phyloP scores from a whole-genome alignment of 2,797 vertebrate genomes.

The Gymnothorax javanicus region DNA sequence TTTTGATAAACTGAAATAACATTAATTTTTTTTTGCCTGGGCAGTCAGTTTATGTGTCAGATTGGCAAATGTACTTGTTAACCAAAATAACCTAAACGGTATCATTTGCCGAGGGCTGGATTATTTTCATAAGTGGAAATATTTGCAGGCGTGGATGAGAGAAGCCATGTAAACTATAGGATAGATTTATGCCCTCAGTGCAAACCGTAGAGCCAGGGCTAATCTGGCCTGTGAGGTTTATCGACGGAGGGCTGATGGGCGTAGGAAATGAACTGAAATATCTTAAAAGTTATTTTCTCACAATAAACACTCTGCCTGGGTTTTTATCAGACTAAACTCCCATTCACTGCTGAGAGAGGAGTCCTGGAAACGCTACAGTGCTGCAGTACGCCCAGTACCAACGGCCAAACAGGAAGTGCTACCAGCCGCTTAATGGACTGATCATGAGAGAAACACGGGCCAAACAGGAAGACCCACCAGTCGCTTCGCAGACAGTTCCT shows the following conservation, averaged over 20 bases:
- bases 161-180: neutral
- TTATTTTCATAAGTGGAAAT: constrained; percentile 14
- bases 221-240: neutral
- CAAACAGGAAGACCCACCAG: too few species aligned
- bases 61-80: neutral
- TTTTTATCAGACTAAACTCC: constrained; percentile 14
- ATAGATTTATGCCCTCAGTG: neutral
- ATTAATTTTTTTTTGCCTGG: neutral
- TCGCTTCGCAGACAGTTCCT: too few species aligned
- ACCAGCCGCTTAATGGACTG: neutral
- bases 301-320: constrained; percentile 18
- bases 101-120: neutral
- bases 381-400: neutral
- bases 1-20: neutral
- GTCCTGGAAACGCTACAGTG: neutral
- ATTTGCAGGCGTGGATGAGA: constrained; percentile 18
- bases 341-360: constrained; percentile 45
- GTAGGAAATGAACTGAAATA: constrained; percentile 12
- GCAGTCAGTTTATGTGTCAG: neutral
- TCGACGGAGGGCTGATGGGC: neutral
- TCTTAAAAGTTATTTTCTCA: constrained; percentile 9
- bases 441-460: neutral
- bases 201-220: neutral
- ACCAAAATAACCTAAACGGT: neutral
- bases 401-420: neutral